Percentiles rank a stretch among this genome's conserved stretches.
Evolutionary conservation across 2,888 invertebrate genomes (phyloP).

Genomic region (Drosophila quinaria): DNA sequence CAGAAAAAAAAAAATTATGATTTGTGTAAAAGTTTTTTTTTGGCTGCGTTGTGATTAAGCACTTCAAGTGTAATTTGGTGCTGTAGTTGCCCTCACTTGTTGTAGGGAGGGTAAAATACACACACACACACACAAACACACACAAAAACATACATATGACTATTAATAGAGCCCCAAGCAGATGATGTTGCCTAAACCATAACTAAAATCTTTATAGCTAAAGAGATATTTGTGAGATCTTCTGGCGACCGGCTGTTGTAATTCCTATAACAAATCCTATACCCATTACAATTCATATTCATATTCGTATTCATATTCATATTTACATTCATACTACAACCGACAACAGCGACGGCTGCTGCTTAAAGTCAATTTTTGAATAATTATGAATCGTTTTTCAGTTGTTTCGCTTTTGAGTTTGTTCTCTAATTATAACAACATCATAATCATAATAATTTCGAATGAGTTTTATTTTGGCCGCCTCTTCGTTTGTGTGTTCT

Average conservation of each 20-base stretch:
- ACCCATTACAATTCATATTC: slow-evolving; percentile 6
- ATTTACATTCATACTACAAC: slow-evolving; percentile 1
- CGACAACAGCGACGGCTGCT: slow-evolving; percentile 53
- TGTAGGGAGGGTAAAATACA: slow-evolving; percentile 3
- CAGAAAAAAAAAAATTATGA: slow-evolving; percentile 59
- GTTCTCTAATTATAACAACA: slow-evolving; percentile 80
- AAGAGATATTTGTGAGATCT: slow-evolving; percentile 59
- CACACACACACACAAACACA: neutral
- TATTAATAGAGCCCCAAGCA: slow-evolving; percentile 72
- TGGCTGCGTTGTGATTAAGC: slow-evolving; percentile 71
- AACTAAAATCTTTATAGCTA: slow-evolving; percentile 80
- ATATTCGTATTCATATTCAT: slow-evolving; percentile 11
- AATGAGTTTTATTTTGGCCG: slow-evolving; percentile 53
- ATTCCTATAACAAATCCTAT: slow-evolving; percentile 10
- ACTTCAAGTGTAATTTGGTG: slow-evolving; percentile 77
- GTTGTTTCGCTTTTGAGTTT: slow-evolving; percentile 26
- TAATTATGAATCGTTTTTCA: slow-evolving; percentile 80
- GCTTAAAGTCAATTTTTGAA: slow-evolving; percentile 80
- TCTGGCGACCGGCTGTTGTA: slow-evolving; percentile 9
- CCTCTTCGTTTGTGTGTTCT: slow-evolving; percentile 56
- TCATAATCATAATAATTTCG: slow-evolving; percentile 72
- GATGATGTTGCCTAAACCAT: slow-evolving; percentile 76
- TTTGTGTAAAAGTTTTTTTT: slow-evolving; percentile 71
- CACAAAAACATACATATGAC: neutral
- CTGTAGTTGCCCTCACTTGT: slow-evolving; percentile 42